phyloP scores from a whole-genome alignment of 2,113 vertebrate species.

The Clarias batrachus region DNA sequence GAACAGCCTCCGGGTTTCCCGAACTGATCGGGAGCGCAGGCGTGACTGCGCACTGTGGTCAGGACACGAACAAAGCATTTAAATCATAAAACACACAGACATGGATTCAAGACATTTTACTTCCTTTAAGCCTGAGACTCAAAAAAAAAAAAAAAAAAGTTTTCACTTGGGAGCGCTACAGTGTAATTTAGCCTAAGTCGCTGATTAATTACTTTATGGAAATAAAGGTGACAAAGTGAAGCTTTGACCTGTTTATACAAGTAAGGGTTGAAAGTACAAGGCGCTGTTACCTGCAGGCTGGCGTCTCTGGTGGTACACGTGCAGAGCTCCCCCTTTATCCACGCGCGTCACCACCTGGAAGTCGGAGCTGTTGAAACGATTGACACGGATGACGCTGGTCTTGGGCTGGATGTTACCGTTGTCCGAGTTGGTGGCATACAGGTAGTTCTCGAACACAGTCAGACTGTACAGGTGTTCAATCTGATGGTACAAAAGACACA shows the following conservation, averaged over 20 bases:
- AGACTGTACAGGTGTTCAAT: constrained; percentile 92
- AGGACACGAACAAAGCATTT: not conserved
- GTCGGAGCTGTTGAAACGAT: constrained; percentile 94
- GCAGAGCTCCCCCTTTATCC: constrained; percentile 88
- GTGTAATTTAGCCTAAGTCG: constrained; percentile 11
- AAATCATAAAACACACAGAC: not conserved
- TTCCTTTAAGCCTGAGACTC: not conserved
- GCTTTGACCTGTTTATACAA: not conserved
- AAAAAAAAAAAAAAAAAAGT: not conserved
- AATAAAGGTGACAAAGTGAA: not conserved
- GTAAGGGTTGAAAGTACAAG: not conserved
- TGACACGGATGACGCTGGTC: constrained; percentile 92
- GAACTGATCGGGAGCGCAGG: constrained; percentile 86
- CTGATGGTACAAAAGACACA: constrained; percentile 63
- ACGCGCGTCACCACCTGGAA: constrained; percentile 92
- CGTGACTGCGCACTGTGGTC: constrained; percentile 85
- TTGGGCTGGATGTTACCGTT: constrained; percentile 94
- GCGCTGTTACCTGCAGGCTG: constrained; percentile 84
- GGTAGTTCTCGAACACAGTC: constrained; percentile 95
- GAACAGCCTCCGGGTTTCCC: constrained; percentile 93
- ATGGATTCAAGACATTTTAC: not conserved
- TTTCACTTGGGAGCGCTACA: constrained; percentile 1
- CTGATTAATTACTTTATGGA: constrained; percentile 3
- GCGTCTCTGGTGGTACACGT: constrained; percentile 93
- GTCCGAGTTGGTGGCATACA: constrained; percentile 94